Evolutionary conservation across 2,797 vertebrate species (phyloP).

Genomic region (Myotis vivesi): DNA sequence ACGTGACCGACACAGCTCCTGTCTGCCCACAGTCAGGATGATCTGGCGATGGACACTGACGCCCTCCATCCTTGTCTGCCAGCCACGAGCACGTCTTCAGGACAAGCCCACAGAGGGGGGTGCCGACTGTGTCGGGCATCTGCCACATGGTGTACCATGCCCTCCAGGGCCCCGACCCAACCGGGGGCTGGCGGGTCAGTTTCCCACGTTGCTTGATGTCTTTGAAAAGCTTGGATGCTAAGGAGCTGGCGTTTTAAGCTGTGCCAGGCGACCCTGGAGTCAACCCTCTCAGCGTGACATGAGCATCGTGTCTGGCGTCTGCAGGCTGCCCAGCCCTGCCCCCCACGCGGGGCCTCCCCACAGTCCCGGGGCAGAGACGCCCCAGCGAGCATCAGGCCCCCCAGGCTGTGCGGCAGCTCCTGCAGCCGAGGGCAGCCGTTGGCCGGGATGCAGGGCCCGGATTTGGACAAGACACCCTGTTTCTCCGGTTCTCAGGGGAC

Average conservation of each 20-base stretch:
- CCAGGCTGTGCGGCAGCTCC: accelerated
- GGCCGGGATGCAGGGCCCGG: background rate
- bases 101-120: no score
- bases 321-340: background rate
- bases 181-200: background rate
- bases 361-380: background rate
- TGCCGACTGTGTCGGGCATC: accelerated
- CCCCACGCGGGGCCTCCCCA: background rate
- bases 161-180: background rate
- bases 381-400: background rate
- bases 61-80: no score
- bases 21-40: no score
- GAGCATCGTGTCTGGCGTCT: background rate
- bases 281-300: background rate
- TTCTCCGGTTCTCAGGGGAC: background rate
- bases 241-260: background rate
- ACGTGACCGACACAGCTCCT: no score
- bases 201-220: background rate
- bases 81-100: no score
- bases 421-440: accelerated
- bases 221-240: background rate
- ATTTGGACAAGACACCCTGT: accelerated
- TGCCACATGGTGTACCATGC: accelerated
- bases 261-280: background rate
- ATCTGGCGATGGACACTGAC: no score